These are phyloP conservation scores for Hypercompe scribonia DNA, from an alignment of 2,888 invertebrate species.

Conservation along the genomic window DNA sequence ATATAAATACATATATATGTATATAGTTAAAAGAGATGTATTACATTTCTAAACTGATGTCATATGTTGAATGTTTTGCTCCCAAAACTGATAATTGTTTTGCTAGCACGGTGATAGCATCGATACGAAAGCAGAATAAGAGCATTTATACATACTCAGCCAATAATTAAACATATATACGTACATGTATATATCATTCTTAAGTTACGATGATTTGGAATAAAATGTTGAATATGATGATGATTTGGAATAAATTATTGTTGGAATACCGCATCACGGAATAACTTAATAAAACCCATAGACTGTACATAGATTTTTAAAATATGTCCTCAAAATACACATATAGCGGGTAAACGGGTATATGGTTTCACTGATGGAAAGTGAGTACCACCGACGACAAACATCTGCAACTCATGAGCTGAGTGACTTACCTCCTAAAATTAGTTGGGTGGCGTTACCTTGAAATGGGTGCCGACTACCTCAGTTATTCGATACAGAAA, in stretches of 20 bases:
- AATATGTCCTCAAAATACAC: too few species aligned
- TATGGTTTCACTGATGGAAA: background rate
- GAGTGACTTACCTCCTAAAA: background rate
- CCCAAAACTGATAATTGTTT: conserved; percentile 77
- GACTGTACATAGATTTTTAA: too few species aligned
- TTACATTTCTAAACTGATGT: conserved; percentile 25
- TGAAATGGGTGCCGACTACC: background rate
- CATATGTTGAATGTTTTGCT: conserved; percentile 69
- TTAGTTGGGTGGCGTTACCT: background rate
- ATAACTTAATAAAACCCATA: too few species aligned
- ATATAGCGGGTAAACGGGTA: background rate
- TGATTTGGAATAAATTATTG: conserved; percentile 47
- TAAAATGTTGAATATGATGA: background rate
- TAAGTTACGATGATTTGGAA: conserved; percentile 58
- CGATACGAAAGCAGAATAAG: conserved; percentile 35
- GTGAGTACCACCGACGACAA: background rate
- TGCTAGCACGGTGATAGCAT: conserved; percentile 59
- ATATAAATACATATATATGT: conserved; percentile 25
- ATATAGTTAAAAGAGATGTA: conserved; percentile 14
- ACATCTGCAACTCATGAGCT: background rate
- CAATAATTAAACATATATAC: conserved; percentile 45
- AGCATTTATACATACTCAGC: conserved; percentile 53
- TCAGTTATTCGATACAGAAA: background rate
- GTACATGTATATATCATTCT: conserved; percentile 46
- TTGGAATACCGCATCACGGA: background rate